phyloP scores from a whole-genome alignment of 2,888 invertebrate species.

The Lasioglossum figueresi region DNA sequence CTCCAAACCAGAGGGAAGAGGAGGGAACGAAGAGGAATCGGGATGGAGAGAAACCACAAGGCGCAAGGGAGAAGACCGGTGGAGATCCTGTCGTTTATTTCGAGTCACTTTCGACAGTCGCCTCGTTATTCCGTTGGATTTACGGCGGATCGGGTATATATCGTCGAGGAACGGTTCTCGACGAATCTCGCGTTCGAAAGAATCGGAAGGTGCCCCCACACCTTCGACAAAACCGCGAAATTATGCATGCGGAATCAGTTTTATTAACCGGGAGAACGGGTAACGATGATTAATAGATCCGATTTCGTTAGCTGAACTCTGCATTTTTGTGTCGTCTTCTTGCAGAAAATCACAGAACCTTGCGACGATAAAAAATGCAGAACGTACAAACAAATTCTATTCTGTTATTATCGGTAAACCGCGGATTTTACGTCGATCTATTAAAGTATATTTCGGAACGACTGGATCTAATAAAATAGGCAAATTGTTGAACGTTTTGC shows the following conservation, averaged over 20 bases:
- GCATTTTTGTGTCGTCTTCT: neutral
- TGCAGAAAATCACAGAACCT: neutral
- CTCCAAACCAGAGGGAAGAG: conserved; percentile 12
- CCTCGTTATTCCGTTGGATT: conserved; percentile 82
- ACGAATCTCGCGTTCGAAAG: conserved; percentile 14
- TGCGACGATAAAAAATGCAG: neutral
- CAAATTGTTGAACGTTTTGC: neutral
- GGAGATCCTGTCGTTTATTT: conserved; percentile 78
- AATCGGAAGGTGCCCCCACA: neutral
- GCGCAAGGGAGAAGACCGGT: conserved; percentile 49
- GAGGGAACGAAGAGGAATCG: conserved; percentile 44
- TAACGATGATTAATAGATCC: conserved; percentile 45
- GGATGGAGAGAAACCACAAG: neutral
- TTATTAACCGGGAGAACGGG: conserved; percentile 10
- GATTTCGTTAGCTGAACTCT: neutral
- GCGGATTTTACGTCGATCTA: too few relatives aligned
- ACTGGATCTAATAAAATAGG: too few relatives aligned
- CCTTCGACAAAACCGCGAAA: conserved; percentile 29
- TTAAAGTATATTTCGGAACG: too few relatives aligned
- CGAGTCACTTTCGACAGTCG: conserved; percentile 82
- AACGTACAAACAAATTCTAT: neutral
- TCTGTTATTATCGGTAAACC: neutral
- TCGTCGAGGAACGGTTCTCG: conserved; percentile 31
- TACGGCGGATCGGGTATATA: conserved; percentile 75
- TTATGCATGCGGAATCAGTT: conserved; percentile 20